These are phyloP conservation scores for Nesoenas mayeri DNA, from an alignment of 2,113 vertebrate genomes.

Conservation along the genomic window DNA sequence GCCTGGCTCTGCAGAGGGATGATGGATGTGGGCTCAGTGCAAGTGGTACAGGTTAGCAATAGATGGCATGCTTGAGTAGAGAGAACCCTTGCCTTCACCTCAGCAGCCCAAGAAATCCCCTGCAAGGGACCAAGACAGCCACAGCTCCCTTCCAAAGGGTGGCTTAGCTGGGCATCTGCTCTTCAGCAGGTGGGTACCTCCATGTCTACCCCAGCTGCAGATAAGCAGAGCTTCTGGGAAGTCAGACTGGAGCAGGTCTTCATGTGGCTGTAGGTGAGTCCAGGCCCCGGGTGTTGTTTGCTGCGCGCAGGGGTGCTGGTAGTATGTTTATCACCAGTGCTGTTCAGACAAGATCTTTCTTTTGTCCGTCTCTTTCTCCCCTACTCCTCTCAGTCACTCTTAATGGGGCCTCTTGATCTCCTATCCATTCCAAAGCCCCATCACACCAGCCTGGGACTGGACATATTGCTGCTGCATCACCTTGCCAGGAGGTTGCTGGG, in stretches of 20 bases:
- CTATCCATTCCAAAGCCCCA: background rate
- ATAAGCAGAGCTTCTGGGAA: background rate
- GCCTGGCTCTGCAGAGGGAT: background rate
- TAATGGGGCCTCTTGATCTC: accelerated
- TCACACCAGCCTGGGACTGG: background rate
- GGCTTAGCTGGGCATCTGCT: background rate
- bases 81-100: background rate
- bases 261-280: background rate
- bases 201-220: background rate
- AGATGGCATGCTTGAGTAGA: background rate
- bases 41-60: background rate
- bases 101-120: background rate
- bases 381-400: background rate
- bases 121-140: background rate
- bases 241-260: background rate
- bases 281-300: background rate
- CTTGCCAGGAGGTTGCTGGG: background rate
- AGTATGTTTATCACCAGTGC: background rate
- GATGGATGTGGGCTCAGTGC: background rate
- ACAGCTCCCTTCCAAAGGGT: background rate
- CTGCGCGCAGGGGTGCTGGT: background rate
- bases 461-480: background rate
- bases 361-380: background rate
- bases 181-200: background rate
- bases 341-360: background rate